Percentiles rank a stretch among this genome's conserved stretches.
Conservation (phyloP, 2,113 vertebrate genomes). For the Pavo muticus region DNA sequence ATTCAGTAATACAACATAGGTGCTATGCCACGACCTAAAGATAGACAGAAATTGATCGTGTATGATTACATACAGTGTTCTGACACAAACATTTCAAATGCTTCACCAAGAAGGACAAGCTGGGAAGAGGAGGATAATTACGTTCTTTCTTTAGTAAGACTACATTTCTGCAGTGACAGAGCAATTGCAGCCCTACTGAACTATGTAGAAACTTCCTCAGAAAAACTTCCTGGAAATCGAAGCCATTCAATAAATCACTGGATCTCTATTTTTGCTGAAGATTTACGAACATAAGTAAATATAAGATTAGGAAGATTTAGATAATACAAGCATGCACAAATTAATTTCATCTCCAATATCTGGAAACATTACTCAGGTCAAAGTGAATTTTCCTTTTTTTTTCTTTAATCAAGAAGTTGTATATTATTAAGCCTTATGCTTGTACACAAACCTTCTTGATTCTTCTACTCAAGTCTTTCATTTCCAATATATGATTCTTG, state of each 20-base stretch:
- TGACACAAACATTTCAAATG: conserved; percentile 20
- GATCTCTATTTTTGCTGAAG: neutral
- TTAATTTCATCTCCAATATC: neutral
- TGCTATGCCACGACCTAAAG: neutral
- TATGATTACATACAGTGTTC: conserved; percentile 8
- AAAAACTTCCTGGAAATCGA: neutral
- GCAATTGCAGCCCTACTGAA: conserved; percentile 27
- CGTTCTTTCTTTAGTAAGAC: conserved; percentile 35
- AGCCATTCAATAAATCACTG: neutral
- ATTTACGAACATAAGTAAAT: conserved; percentile 16
- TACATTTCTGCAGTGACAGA: neutral
- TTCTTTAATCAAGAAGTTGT: neutral
- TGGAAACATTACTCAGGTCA: neutral
- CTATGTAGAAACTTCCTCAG: neutral
- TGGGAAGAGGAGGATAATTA: conserved; percentile 47
- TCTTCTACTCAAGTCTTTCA: neutral
- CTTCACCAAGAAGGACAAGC: neutral
- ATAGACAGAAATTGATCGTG: neutral
- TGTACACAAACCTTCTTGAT: neutral
- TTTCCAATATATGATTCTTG: neutral
- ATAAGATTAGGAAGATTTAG: neutral
- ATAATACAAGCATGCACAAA: neutral
- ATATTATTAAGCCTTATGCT: neutral
- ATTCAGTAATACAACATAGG: neutral
- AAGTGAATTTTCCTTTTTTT: neutral